phyloP scores from a whole-genome alignment of 2,113 vertebrate species.

The Sorex araneus region DNA sequence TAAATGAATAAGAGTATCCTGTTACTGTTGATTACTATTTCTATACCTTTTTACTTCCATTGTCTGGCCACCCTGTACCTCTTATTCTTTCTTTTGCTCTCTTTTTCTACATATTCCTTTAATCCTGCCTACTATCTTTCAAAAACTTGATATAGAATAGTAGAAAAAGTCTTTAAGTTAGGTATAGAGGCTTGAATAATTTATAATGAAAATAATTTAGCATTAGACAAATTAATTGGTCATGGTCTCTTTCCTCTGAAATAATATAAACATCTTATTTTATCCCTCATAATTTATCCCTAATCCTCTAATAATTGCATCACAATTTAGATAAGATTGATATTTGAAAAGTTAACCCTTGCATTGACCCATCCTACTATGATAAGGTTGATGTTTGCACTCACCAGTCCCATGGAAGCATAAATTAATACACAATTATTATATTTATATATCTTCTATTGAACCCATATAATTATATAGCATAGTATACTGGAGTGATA shows the following conservation, averaged over 20 bases:
- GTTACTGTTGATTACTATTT: too few species aligned
- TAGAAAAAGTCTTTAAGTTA: neutral
- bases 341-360: neutral
- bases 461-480: too few species aligned
- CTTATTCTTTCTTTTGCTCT: too few species aligned
- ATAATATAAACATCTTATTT: conserved; percentile 24
- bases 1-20: neutral
- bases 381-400: neutral
- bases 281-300: neutral
- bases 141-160: neutral
- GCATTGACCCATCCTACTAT: neutral
- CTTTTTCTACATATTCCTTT: neutral
- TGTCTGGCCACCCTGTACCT: neutral
- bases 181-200: neutral
- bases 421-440: neutral
- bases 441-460: too few species aligned
- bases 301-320: neutral
- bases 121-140: neutral
- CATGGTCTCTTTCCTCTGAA: neutral
- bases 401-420: neutral
- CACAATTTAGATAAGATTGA: neutral
- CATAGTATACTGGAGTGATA: too few species aligned
- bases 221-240: neutral
- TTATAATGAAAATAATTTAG: neutral
- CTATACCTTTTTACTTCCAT: too few species aligned